These are phyloP conservation scores for Alethe castanea DNA, from an alignment of 2,113 vertebrate genomes.

Conservation along the genomic window DNA sequence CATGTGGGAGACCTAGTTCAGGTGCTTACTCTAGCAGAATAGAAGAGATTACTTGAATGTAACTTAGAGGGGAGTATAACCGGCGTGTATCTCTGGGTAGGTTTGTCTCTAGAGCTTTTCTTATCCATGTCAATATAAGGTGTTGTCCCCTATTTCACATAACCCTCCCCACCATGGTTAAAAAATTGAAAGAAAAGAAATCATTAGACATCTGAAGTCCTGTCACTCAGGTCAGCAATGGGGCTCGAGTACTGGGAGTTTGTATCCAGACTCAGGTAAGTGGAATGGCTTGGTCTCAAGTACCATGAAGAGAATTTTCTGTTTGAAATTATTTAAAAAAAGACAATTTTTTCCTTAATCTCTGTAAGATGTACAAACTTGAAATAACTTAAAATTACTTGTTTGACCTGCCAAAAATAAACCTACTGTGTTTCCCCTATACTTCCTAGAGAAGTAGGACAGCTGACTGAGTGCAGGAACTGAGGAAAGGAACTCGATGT, in stretches of 20 bases:
- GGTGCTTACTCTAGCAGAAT: background rate
- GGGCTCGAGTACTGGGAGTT: background rate
- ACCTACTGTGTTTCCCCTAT: background rate
- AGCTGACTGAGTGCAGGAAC: background rate
- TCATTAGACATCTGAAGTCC: background rate
- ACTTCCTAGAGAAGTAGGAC: background rate
- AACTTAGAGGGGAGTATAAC: background rate
- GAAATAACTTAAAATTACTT: background rate
- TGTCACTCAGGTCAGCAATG: background rate
- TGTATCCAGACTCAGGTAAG: background rate
- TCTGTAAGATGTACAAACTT: background rate
- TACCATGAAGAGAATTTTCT: background rate
- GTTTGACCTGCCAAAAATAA: background rate
- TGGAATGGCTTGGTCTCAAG: background rate
- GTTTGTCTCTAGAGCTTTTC: background rate
- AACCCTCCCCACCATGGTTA: rapidly evolving
- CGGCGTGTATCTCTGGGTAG: background rate
- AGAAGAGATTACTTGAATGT: background rate
- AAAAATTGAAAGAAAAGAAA: background rate
- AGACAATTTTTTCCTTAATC: background rate
- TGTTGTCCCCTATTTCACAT: background rate
- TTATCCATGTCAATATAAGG: background rate
- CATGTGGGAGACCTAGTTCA: background rate
- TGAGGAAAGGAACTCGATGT: conserved; percentile 44
- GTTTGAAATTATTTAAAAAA: background rate